Base-by-base conservation (phyloP, 2,113 vertebrate genomes). In the Thinocorus orbignyianus region DNA sequence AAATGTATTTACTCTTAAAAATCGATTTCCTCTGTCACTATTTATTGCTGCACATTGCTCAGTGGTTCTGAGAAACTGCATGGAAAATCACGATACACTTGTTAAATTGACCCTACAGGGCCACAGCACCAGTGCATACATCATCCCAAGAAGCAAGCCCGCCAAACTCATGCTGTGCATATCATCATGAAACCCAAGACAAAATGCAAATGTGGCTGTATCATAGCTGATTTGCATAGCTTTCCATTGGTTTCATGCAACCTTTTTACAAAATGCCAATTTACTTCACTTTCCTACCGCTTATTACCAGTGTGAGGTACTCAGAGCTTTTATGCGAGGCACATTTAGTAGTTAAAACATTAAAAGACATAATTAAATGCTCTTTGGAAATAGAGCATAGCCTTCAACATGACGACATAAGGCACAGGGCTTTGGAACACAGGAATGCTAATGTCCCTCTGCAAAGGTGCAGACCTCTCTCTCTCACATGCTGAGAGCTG, bases 201-300 rank as follows among this genome's bases (percentile, higher is more conserved):
- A 88, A 97, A 96, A 98, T 97, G 95, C 96, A 97, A 96, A 97
- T 95, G 33, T 44, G 72, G 69, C 97, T 96, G 64, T 89, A 94
- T 92, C 78, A 48, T 44, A 95, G 95, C 90, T 96, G 87, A 97
- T 97, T 91, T 97, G 95, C 96, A 96, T 87, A 93, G 81, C 58
- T 90, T 94, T 97, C 95, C 96, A 95, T 58, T 66, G 93, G 88
- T 81, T 91, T 95, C 58, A 41, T 90, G 89, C 81, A 94, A 96
- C 95, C 92, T 95, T 90, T 70, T 73, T 71, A 69, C 66, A 92
- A 98, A 98, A 97, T 88, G 96, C 95, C 97, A 96, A 97, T 96
- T 97, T 96, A 89, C 76, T 97, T 97, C 95, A 84, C 92, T 96
- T 96, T 97, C 90, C 90, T 95, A 93, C 91, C 97, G 92, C 89